Percentiles rank a stretch among this genome's conserved stretches.
These are phyloP conservation scores for Columba guinea DNA, from an alignment of 2,797 vertebrate species.

Conservation along the genomic window DNA sequence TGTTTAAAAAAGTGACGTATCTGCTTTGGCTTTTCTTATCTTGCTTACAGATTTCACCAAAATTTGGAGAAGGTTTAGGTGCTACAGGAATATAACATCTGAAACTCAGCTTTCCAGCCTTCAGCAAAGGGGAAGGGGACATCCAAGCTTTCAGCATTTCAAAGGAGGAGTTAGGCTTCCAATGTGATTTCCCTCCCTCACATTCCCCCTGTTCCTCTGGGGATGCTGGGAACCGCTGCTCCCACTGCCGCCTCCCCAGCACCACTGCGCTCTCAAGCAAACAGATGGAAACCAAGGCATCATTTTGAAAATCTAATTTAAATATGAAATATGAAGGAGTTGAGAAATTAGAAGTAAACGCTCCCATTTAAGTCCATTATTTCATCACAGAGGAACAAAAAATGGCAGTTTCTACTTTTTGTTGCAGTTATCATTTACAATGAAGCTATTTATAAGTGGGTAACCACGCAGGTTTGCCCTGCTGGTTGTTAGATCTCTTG, in stretches of 20 bases:
- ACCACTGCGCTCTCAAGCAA: not conserved
- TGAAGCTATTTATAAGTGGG: not conserved
- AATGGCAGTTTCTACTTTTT: not conserved
- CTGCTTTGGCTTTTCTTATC: not conserved
- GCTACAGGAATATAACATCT: not conserved
- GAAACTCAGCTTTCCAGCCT: not conserved
- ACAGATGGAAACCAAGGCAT: not conserved
- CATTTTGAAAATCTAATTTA: not conserved
- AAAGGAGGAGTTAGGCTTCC: not conserved
- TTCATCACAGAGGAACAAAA: not conserved
- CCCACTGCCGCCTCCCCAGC: not conserved
- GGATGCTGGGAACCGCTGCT: not conserved
- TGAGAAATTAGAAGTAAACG: not conserved
- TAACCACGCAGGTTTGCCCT: not conserved
- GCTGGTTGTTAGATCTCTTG: not conserved
- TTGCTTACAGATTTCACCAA: not conserved
- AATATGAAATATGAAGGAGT: not conserved
- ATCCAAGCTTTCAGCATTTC: not conserved
- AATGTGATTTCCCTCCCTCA: not conserved
- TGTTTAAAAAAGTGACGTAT: not conserved
- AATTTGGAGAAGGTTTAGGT: not conserved
- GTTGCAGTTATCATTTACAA: not conserved
- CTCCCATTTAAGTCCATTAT: not conserved
- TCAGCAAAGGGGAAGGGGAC: not conserved
- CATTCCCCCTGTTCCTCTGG: not conserved